Evolutionary conservation across 2,888 invertebrate species (phyloP), one percentile per base, ranked within the genome.

Genomic region (Dynastes grantii): DNA sequence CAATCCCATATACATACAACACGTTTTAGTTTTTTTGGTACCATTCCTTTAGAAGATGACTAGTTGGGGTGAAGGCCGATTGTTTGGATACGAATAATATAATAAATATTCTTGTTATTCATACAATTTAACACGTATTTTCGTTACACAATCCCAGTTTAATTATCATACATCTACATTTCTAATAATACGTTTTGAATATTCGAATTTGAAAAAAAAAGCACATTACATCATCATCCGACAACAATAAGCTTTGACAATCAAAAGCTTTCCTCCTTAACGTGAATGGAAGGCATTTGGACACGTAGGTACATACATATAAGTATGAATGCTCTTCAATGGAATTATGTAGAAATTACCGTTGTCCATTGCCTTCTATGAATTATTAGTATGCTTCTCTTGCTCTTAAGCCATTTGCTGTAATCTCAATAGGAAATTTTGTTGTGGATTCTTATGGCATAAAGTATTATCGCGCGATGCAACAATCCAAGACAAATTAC

Each of bases 211-310:
- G 65, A 65, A 65, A 65, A 40, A 22, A 63, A 63, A 9, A 1
- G 6, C 27, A 11, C 9, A 75, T 75, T 61, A 45, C 73, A 55
- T 75, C 73, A 75, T 71, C 58, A 55, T 58, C 61, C 49, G 61
- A 61, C 45, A 75, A 75, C 61, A 63, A 75, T 55, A 65, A 67
- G 22, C 8, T 16, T 8, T n/a, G 22, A 16, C 63, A 63, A 29
- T 37, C 29, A 63, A 29, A 22, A 58, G 55, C 5, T 58, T 45
- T 67, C 45, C 65, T 45, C 27, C 65, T 45, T 40, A 67, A 67
- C 16, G 45, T 45, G 55, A 22, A 22, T 22, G 8, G 13, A 58
- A 58, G 55, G 16, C 6, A 58, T 58, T 45, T 45, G 11, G 55
- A n/a, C n/a, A 58, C 22, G 55, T 16, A 55, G 1, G 8, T 11